Percentiles rank a stretch among this genome's conserved stretches.
Conservation (phyloP, 2,113 vertebrate species). For the Vicugna pacos region DNA sequence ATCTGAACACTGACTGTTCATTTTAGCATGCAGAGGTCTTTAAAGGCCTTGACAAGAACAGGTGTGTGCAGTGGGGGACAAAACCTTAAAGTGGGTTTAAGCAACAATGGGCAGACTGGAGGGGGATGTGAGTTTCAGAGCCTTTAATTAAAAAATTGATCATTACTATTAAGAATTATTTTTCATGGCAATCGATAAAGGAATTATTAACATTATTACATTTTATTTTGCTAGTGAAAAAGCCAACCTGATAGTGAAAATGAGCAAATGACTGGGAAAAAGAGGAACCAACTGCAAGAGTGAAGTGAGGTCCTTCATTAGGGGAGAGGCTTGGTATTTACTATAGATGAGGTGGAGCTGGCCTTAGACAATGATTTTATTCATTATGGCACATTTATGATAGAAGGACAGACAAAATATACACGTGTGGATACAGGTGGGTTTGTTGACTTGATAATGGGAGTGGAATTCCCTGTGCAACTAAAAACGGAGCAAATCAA, state of each 20-base stretch:
- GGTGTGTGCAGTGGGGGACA: neutral
- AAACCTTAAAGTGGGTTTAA: neutral
- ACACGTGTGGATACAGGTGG: too few relatives aligned
- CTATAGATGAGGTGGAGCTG: neutral
- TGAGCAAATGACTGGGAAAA: neutral
- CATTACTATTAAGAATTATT: neutral
- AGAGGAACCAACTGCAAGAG: neutral
- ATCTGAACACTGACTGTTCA: neutral
- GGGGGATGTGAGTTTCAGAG: neutral
- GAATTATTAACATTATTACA: neutral
- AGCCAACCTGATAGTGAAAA: neutral
- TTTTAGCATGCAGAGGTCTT: neutral
- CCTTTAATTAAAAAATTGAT: neutral
- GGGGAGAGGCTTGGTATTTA: too few relatives aligned
- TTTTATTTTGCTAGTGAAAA: constrained; percentile 24
- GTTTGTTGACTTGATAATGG: neutral
- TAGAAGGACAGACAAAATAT: neutral
- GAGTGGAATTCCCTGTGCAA: neutral
- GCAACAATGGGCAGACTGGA: neutral
- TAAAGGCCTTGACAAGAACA: neutral
- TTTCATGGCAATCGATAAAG: neutral
- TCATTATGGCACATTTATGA: neutral
- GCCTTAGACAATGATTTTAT: neutral
- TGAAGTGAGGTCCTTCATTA: neutral
- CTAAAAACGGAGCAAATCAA: neutral